Evolutionary conservation across 2,888 invertebrate species (phyloP), one percentile per base, ranked within the genome.

Genomic region (Aplocera efformata): DNA sequence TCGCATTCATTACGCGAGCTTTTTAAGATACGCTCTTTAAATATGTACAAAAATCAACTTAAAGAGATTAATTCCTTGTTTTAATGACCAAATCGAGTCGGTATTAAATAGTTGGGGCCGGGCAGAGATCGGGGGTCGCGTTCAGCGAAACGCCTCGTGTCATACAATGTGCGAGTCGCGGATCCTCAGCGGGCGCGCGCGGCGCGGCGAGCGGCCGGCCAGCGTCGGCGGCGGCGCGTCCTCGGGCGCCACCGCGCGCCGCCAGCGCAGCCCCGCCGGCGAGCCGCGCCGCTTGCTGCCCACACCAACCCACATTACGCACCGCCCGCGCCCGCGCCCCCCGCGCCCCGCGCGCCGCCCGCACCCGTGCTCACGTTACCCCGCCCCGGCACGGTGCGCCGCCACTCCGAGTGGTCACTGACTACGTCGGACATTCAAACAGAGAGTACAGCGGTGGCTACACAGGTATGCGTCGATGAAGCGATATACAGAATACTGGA

Each of bases 181-280:
- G 39, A 54, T 48, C 30, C 53, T 46, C 26, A 43, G 53, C 34
- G 46, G 47, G 40, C 32, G 41, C 17, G 29, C 45, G 13, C 27
- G 34, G 42, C 28, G 25, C 34, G 58, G 43, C 30, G 41, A 21
- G 48, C 51, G 31, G 45, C 42, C 27, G 32, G 32, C 13, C 42
- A 33, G 10, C 36, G 26, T 35, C 72, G 72, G 42, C 76, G 72
- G 9, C n/a, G 40, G 46, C 32, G 46, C 55, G 51, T 38, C 53
- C 58, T 56, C 71, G 54, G 80, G 80, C 53, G 79, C 83, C 50
- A 82, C 81, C 57, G 73, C 75, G 42, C 79, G 74, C 45, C 81
- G 76, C 79, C 84, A 78, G 63, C 67, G 71, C 58, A 77, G 72
- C 33, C 77, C 79, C 44, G 61, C 59, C 56, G 71, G 71, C 60